Percentiles rank a stretch among this genome's conserved stretches.
Conservation (phyloP, 2,888 invertebrate genomes). For the Sesia bembeciformis region DNA sequence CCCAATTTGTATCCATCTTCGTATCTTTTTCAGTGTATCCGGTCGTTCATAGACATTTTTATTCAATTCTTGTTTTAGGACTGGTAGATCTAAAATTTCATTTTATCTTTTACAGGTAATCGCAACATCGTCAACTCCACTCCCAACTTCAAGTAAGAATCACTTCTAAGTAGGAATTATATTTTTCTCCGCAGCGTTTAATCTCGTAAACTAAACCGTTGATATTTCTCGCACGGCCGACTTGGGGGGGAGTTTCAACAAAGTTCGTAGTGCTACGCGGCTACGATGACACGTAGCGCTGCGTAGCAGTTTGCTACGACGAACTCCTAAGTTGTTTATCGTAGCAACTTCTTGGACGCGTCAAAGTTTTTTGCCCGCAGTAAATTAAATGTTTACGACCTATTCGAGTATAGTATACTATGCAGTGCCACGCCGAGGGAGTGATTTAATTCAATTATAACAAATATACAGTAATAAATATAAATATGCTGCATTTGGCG, state of each 20-base stretch:
- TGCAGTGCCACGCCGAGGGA: no score
- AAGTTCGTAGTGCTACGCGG: conserved; percentile 6
- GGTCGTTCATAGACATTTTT: no score
- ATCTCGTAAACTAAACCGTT: background rate
- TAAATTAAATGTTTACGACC: no score
- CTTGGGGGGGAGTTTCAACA: background rate
- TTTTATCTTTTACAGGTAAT: background rate
- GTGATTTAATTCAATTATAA: no score
- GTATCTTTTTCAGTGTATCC: no score
- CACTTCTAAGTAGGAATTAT: background rate
- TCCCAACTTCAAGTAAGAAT: background rate
- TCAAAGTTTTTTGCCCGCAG: no score
- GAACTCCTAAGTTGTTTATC: conserved; percentile 3
- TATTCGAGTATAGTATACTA: no score
- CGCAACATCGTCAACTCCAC: background rate
- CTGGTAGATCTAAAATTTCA: no score
- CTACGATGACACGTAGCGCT: conserved; percentile 14
- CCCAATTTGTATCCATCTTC: no score
- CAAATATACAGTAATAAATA: no score
- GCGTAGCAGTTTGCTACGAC: conserved; percentile 23
- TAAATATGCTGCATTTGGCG: no score
- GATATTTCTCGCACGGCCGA: background rate
- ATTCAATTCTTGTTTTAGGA: no score
- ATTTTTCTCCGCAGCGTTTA: background rate
- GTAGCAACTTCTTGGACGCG: conserved; percentile 4